These are phyloP conservation scores for Vidua macroura DNA, from an alignment of 2,113 vertebrate genomes.

Conservation along the genomic window DNA sequence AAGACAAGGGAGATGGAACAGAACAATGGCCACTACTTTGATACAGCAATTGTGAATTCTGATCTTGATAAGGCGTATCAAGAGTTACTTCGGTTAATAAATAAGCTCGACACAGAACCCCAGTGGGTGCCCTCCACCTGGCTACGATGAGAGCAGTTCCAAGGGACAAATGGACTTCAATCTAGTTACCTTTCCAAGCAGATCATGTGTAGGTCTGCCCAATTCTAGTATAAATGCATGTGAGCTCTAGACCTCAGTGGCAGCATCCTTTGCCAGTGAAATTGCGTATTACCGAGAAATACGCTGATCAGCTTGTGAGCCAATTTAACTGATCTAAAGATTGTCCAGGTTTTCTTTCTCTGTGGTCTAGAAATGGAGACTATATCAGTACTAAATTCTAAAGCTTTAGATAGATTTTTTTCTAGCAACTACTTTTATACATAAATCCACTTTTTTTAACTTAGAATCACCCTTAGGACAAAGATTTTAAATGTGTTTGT, in stretches of 20 bases:
- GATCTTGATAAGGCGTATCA: conserved; percentile 89
- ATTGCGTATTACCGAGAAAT: neutral
- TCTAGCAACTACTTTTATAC: conserved; percentile 55
- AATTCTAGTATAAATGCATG: neutral
- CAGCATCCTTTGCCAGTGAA: conserved; percentile 14
- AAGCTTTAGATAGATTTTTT: conserved; percentile 42
- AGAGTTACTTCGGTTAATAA: conserved; percentile 87
- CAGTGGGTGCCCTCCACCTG: conserved; percentile 97
- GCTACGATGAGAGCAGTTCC: conserved; percentile 77
- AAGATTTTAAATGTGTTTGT: conserved; percentile 32
- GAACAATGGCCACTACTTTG: conserved; percentile 90
- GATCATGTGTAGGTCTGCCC: neutral
- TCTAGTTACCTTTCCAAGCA: conserved; percentile 1
- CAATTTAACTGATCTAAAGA: neutral
- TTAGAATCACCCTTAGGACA: conserved; percentile 34
- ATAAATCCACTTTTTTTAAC: conserved; percentile 51
- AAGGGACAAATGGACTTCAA: conserved; percentile 1
- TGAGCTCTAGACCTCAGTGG: neutral
- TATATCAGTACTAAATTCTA: conserved; percentile 53
- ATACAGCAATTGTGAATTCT: conserved; percentile 86
- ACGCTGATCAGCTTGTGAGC: neutral
- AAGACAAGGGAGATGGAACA: conserved; percentile 97
- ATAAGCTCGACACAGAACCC: conserved; percentile 95
- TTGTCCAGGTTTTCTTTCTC: conserved; percentile 25
- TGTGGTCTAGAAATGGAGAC: conserved; percentile 43